A percentile compares a stretch with the other conserved stretches of the same genome.
Evolutionary conservation across 2,797 vertebrate genomes (phyloP).

Genomic region (Tarsius wallacei): DNA sequence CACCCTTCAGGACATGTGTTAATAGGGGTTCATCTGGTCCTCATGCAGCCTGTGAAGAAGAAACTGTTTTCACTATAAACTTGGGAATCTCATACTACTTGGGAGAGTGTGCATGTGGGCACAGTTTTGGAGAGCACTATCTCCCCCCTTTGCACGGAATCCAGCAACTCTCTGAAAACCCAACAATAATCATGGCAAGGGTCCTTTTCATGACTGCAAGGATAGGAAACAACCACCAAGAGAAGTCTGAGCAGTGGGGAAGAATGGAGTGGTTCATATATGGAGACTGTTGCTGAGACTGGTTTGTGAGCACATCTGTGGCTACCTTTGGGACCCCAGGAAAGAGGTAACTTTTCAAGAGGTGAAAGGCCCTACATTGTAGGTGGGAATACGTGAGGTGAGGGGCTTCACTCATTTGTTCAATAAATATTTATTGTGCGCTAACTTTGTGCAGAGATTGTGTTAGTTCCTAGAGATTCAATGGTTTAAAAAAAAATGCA

Average conservation of each 20-base stretch:
- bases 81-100: neutral
- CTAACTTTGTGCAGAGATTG: neutral
- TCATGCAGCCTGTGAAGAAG: neutral
- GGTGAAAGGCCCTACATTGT: neutral
- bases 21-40: too few relatives aligned
- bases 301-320: neutral
- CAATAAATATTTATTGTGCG: neutral
- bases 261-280: neutral
- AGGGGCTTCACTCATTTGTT: neutral
- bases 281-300: neutral
- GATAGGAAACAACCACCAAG: neutral
- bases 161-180: neutral
- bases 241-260: neutral
- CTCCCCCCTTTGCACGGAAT: neutral
- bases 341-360: neutral
- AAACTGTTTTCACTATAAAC: neutral
- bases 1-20: neutral
- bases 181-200: neutral
- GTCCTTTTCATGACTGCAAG: neutral
- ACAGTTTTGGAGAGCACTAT: neutral
- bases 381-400: neutral
- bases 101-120: neutral
- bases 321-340: neutral
- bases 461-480: neutral
- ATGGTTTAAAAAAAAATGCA: neutral